These are phyloP conservation scores for Rhodophaea formosa DNA, from an alignment of 2,888 invertebrate genomes.

Conservation along the genomic window DNA sequence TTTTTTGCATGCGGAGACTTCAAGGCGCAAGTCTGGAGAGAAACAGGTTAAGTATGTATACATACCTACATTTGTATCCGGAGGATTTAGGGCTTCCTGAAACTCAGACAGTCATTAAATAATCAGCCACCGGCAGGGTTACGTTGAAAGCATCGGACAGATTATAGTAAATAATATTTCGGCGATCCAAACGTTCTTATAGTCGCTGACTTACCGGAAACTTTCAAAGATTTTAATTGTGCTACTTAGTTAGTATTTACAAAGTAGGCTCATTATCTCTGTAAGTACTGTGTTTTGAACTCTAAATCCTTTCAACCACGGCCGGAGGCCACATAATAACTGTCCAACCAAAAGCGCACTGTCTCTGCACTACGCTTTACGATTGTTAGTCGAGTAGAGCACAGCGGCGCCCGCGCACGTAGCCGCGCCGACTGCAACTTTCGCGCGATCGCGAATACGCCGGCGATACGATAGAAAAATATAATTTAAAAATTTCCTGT, in stretches of 20 bases:
- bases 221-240: neutral
- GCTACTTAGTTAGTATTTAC: neutral
- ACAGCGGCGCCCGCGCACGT: conserved; percentile 45
- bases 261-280: neutral
- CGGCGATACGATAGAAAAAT: conserved; percentile 11
- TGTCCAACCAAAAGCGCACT: conserved; percentile 42
- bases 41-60: no score
- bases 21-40: no score
- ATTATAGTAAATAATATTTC: no score
- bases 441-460: conserved; percentile 34
- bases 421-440: conserved; percentile 21
- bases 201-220: neutral
- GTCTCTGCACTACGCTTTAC: conserved; percentile 19
- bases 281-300: conserved; percentile 24
- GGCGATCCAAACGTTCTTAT: no score
- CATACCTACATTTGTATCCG: no score
- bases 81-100: no score
- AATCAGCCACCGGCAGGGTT: no score
- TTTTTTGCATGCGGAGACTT: no score
- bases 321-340: conserved; percentile 35
- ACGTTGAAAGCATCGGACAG: no score
- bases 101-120: no score
- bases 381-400: conserved; percentile 42
- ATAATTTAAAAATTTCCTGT: conserved; percentile 16
- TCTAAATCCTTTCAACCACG: conserved; percentile 42